These are phyloP conservation scores for Sylvicola cinctus DNA, from an alignment of 2,888 invertebrate genomes.

Conservation along the genomic window DNA sequence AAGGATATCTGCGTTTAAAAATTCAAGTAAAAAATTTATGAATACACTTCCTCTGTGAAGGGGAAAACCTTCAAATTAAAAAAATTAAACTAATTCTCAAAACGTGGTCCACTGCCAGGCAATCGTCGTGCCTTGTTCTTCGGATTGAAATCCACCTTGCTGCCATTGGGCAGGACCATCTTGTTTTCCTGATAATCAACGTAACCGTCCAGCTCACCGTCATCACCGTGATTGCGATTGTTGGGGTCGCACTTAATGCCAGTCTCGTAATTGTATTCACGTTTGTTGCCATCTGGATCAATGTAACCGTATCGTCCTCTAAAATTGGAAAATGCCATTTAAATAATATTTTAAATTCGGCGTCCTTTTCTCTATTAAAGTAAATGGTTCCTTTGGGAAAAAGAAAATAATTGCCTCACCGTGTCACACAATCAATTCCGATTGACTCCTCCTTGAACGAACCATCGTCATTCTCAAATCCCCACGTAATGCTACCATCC, in stretches of 20 bases:
- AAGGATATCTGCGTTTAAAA: no score
- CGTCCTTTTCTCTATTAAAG: no score
- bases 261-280: slow-evolving; percentile 66
- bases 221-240: slow-evolving; percentile 26
- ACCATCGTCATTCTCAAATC: slow-evolving; percentile 73
- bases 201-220: slow-evolving; percentile 36
- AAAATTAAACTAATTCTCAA: no score
- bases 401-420: slow-evolving; percentile 10
- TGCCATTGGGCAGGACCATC: slow-evolving; percentile 48
- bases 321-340: slow-evolving; percentile 23
- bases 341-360: no score
- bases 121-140: no score
- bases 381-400: no score
- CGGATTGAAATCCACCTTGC: slow-evolving; percentile 42
- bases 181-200: slow-evolving; percentile 55
- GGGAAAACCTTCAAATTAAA: no score
- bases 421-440: slow-evolving; percentile 52
- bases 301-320: slow-evolving; percentile 65
- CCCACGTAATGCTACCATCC: slow-evolving; percentile 65
- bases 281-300: slow-evolving; percentile 61
- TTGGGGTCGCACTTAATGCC: slow-evolving; percentile 41
- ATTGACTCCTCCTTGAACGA: slow-evolving; percentile 70
- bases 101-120: no score
- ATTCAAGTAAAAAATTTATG: no score
- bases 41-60: no score